Base-by-base conservation (phyloP, 1,140 invertebrate genomes). In the Oncopodura yosiiana region DNA sequence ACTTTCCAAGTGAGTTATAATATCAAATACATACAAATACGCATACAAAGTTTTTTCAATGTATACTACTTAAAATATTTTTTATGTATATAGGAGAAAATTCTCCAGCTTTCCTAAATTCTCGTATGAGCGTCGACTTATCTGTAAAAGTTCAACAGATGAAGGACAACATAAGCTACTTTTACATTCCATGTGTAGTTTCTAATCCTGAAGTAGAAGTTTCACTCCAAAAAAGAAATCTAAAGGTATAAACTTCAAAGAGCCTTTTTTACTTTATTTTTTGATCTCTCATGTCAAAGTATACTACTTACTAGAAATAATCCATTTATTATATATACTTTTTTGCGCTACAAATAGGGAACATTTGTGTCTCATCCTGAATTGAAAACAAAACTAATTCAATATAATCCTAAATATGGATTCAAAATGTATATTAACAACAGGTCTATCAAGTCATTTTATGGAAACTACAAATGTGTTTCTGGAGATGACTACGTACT, bases 391-490 rank as follows among this genome's bases (percentile, higher is more conserved):
- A 34, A 34, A 9, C 30, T 8, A 34, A n/a, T 34, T 34, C 14
- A 34, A 34, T 9, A 34, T n/a, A 34, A 34, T 34, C 14, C 6
- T 9, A 34, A 34, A 34, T 34, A 9, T 9, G 30, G 30, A n/a
- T 8, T 34, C 6, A 34, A 34, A 9, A 34, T 9, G n/a, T 34
- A 34, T 9, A 34, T 34, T 34, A 8, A 9, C 30, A 34, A 34
- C 14, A 34, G 30, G n/a, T 9, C 30, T 34, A 34, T 34, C 14
- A 34, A 34, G 8, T 34, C 30, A n/a, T 34, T 34, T 34, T 51
- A 51, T 30, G 43, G 49, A 11, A 23, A 45, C 3, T 53, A 48
- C 26, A 52, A 58, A 32, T 58, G 50, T 32, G 14, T 30, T 3
- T 16, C 26, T 32, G 14, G 27, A 38, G 48, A 48, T n/a, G 36